Base-by-base conservation (phyloP, 1,140 invertebrate genomes). In the Scaptomyza graminum region DNA sequence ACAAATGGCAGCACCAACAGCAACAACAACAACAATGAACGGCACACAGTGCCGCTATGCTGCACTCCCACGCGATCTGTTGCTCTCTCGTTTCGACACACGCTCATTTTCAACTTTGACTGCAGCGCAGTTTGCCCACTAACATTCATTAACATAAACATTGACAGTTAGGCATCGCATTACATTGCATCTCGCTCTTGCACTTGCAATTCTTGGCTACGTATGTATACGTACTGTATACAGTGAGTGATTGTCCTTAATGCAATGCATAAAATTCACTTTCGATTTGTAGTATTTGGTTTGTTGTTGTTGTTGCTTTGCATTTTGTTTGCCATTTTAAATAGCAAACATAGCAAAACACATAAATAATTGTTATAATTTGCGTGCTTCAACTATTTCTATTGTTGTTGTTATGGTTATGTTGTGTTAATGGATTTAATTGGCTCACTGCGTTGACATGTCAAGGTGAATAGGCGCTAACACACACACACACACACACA, bases 331-430 rank as follows among this genome's bases (percentile, higher is more conserved):
- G 59, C 18, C 39, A 31, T 52, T 46, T 59, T 62, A 46, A 57
- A 56, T 55, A 61, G 56, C 46, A 65, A 66, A 65, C 55, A 56
- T 13, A 63, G 66, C 47, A 78, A 82, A 1, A 87, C 79, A 72
- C 75, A 64, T n/a, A 63, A 76, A 54, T 87, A 82, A 88, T 82
- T 76, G 79, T 64, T 66, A 72, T 79, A 82, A 85, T 87, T 87
- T 62, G 65, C 70, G 56, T 73, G 56, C 22, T 51, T 51, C 46
- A 55, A 64, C 61, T 57, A 63, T 74, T 68, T 56, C 49, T 55
- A 46, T 68, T 68, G 57, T 59, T 60, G 50, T 39, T 60, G 68
- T 56, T 57, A 15, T 55, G 37, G 12, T 47, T 57, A 57, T 54
- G 56, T 46, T 66, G 55, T 49, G 57, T 56, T 77, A 82, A 82